These are phyloP conservation scores for Acestrorhynchus altus DNA, from an alignment of 2,797 vertebrate species.

Conservation along the genomic window DNA sequence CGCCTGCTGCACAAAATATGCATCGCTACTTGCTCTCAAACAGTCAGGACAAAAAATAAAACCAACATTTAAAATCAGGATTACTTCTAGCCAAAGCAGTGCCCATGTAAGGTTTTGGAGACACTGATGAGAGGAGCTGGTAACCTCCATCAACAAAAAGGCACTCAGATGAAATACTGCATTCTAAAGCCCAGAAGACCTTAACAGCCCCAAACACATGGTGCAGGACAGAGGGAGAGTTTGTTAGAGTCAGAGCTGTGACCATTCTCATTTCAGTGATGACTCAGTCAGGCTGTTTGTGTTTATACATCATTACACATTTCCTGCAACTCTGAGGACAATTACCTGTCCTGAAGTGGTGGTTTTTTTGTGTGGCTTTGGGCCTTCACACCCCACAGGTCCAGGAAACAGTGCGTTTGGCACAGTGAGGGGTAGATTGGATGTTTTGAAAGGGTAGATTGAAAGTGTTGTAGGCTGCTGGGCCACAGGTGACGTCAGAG, in stretches of 20 bases:
- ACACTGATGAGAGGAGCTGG: no score
- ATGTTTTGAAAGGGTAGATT: slow-evolving; percentile 1
- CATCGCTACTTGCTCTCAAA: no score
- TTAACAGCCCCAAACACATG: neutral
- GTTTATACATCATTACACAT: slow-evolving; percentile 10
- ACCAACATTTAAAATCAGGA: no score
- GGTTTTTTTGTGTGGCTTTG: neutral
- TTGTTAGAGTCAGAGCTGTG: neutral
- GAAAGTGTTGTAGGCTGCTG: neutral
- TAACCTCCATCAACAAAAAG: no score
- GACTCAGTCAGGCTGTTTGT: neutral
- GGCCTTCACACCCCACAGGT: neutral
- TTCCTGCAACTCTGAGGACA: neutral
- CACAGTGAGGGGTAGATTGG: neutral
- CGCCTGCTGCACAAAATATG: no score
- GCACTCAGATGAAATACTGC: neutral
- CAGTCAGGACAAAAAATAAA: no score
- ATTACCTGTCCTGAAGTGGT: neutral
- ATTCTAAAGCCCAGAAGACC: neutral
- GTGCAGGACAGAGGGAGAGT: neutral
- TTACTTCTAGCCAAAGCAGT: no score
- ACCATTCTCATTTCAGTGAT: neutral
- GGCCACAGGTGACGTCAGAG: neutral
- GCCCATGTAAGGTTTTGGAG: no score
- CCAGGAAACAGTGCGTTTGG: neutral